Conservation (phyloP, 2,888 invertebrate genomes). For the Alsophila aescularia region DNA sequence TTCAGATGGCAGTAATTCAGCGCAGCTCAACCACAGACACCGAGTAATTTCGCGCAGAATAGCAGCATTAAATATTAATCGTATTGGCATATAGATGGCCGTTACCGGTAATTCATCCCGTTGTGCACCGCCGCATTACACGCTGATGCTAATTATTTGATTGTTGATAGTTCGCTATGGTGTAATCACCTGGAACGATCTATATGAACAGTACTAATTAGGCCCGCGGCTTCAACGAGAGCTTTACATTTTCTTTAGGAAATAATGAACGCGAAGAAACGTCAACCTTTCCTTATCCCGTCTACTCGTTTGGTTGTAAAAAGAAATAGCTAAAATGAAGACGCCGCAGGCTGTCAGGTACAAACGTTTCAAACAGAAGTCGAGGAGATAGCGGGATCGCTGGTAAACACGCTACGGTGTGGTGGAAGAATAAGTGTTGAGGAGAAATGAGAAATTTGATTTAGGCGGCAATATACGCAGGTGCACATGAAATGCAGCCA, state of each 20-base stretch:
- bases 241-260: slow-evolving; percentile 23
- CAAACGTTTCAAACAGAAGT: slow-evolving; percentile 30
- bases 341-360: slow-evolving; percentile 28
- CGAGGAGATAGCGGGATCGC: slow-evolving; percentile 17
- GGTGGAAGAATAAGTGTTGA: slow-evolving; percentile 60
- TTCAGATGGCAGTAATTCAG: slow-evolving; percentile 74
- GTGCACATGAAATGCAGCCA: slow-evolving; percentile 65
- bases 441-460: slow-evolving; percentile 76
- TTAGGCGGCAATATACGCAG: slow-evolving; percentile 77
- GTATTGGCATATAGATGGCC: slow-evolving; percentile 77
- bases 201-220: slow-evolving; percentile 16
- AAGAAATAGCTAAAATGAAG: slow-evolving; percentile 20
- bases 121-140: slow-evolving; percentile 56
- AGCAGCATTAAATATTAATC: slow-evolving; percentile 80
- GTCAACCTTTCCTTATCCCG: slow-evolving; percentile 12
- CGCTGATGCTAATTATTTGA: slow-evolving; percentile 62
- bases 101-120: slow-evolving; percentile 70
- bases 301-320: slow-evolving; percentile 7
- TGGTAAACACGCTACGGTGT: slow-evolving; percentile 32
- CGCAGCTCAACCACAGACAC: slow-evolving; percentile 71
- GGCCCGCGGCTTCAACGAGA: slow-evolving; percentile 8
- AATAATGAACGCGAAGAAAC: slow-evolving; percentile 29
- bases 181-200: neutral
- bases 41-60: slow-evolving; percentile 74
- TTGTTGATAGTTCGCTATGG: slow-evolving; percentile 42